Evolutionary conservation across 2,797 vertebrate species (phyloP), one percentile per base, ranked within the genome.

Genomic region (Aphelocoma californica): DNA sequence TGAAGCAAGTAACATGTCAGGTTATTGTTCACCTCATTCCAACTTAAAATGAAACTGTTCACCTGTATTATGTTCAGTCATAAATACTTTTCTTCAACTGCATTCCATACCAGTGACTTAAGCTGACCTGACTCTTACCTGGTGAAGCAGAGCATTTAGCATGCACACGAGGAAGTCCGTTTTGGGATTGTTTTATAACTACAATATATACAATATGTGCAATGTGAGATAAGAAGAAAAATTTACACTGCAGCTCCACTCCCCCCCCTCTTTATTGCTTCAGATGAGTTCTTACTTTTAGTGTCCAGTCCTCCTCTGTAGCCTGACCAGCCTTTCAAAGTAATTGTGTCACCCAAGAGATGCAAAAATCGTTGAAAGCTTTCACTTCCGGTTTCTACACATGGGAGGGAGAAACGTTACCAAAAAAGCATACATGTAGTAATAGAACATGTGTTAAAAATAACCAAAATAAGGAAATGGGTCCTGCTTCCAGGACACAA

Each of bases 261-360:
- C 36, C 36, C 5, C 12, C 4, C 18, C 4, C 1, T 12, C 8
- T 25, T 65, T 62, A 86, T 56, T 50, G 36, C 48, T 86, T 56
- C 56, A 81, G 38, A 8, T 25, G 12, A 78, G 51, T 47, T 48
- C 98, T 98, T 98, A 99, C 99, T 99, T 98, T 99, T 99, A 96
- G 99, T 99, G 98, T 99, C 99, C 42, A 99, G 98, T 90, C 99
- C 99, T 93, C 99, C 99, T 50, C 99, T 98, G 97, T 99, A 99
- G 50, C 99, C 99, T 19, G 98, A 98, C 99, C 99, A 99, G 96
- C 99, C 99, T 97, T 99, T 99, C 96, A 99, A 97, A 44, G 98
- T 98, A 88, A 99, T 77, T 10, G 98, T 97, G 89, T 99, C 99
- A 60, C 99, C 99, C 93, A 99, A 98, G 54, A 99, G 98, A 96